phyloP scores from a whole-genome alignment of 2,888 invertebrate genomes.

The Orchesella flavescens region DNA sequence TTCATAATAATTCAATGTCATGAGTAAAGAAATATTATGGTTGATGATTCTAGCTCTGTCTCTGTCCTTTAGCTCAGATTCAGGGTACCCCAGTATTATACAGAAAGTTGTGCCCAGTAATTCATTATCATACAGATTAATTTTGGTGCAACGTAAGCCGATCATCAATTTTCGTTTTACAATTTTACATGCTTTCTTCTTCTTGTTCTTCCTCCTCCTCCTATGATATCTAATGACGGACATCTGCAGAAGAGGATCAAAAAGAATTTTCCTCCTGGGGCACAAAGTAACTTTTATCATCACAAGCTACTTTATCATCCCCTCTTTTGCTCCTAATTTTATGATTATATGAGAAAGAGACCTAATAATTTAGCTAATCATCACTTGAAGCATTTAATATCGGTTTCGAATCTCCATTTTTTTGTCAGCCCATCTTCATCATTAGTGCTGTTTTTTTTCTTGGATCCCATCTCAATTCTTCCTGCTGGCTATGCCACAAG shows the following conservation, averaged over 20 bases:
- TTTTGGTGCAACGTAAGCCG: background rate
- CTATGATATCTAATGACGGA: too few species aligned
- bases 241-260: too few species aligned
- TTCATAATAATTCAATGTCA: background rate
- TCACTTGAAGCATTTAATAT: conserved; percentile 8
- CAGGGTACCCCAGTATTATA: background rate
- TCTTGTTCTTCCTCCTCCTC: too few species aligned
- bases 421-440: background rate
- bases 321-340: background rate
- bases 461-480: background rate
- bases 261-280: background rate
- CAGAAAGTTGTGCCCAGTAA: background rate
- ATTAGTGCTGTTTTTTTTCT: background rate
- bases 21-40: background rate
- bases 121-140: background rate
- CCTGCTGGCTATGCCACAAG: conserved; percentile 7
- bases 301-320: background rate
- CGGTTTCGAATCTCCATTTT: background rate
- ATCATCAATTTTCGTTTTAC: background rate
- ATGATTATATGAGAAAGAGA: background rate
- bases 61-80: background rate
- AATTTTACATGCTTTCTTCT: too few species aligned
- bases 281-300: background rate
- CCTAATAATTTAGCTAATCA: conserved; percentile 5
- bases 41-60: too few species aligned